Evolutionary conservation across 2,113 vertebrate species (phyloP).

Genomic region (Halichoerus grypus): DNA sequence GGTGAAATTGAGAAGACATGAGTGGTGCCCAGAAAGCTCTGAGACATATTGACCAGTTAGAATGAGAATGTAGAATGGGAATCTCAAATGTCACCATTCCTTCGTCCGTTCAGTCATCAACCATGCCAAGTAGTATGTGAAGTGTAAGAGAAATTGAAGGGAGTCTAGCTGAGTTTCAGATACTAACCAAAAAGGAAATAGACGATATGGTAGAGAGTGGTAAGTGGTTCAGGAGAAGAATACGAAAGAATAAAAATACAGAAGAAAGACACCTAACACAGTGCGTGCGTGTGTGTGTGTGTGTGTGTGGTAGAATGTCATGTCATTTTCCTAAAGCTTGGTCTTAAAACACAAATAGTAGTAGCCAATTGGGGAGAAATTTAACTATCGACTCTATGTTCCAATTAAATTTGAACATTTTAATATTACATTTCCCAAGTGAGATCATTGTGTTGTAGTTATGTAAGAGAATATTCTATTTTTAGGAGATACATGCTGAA

Average conservation of each 20-base stretch:
- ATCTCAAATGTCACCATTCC: background rate
- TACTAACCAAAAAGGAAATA: background rate
- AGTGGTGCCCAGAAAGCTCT: background rate
- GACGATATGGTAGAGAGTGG: no score
- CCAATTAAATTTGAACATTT: constrained; percentile 49
- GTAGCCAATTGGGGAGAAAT: background rate
- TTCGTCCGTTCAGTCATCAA: background rate
- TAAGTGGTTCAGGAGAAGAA: background rate
- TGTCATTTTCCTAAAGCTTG: background rate
- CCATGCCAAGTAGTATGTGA: background rate
- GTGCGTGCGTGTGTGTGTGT: no score
- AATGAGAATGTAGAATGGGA: background rate
- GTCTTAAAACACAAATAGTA: constrained; percentile 8
- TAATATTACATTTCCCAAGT: background rate
- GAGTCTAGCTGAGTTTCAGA: background rate
- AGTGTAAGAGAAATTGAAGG: background rate
- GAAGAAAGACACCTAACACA: background rate
- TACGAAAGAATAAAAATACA: background rate
- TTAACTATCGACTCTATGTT: background rate
- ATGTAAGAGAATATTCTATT: background rate
- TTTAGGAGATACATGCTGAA: background rate
- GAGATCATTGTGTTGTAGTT: background rate
- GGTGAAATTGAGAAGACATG: background rate
- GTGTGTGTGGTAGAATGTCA: background rate
- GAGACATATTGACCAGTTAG: background rate